Conservation (phyloP, 2,797 vertebrate genomes). For the Esox lucius region DNA sequence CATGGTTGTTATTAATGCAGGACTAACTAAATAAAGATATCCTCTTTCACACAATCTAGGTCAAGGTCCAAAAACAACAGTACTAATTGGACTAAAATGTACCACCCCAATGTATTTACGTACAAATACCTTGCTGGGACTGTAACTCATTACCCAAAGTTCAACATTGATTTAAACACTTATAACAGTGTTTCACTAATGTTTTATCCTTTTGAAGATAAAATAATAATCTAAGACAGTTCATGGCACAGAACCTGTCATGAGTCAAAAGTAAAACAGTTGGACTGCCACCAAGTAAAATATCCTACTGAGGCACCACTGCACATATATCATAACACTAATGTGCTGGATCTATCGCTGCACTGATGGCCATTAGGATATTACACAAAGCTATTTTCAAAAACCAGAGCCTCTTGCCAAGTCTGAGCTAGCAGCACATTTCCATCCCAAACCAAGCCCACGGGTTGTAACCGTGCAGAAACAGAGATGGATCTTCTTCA, state of each 20-base stretch:
- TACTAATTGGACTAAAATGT: background rate
- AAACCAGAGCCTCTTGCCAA: background rate
- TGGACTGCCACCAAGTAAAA: too few relatives aligned
- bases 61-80: background rate
- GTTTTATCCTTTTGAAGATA: background rate
- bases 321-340: too few relatives aligned
- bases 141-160: too few relatives aligned
- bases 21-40: background rate
- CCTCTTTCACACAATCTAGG: background rate
- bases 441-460: background rate
- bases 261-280: too few relatives aligned
- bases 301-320: too few relatives aligned
- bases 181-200: background rate
- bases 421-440: slow-evolving; percentile 1
- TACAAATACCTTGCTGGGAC: background rate
- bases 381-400: background rate
- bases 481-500: background rate
- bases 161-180: background rate
- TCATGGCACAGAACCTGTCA: background rate
- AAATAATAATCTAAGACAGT: background rate
- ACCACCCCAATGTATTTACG: background rate
- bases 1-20: background rate
- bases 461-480: background rate
- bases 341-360: background rate
- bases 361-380: background rate